These are phyloP conservation scores for Pristionchus arcanus DNA, from an alignment of 2,888 invertebrate genomes.

Conservation along the genomic window DNA sequence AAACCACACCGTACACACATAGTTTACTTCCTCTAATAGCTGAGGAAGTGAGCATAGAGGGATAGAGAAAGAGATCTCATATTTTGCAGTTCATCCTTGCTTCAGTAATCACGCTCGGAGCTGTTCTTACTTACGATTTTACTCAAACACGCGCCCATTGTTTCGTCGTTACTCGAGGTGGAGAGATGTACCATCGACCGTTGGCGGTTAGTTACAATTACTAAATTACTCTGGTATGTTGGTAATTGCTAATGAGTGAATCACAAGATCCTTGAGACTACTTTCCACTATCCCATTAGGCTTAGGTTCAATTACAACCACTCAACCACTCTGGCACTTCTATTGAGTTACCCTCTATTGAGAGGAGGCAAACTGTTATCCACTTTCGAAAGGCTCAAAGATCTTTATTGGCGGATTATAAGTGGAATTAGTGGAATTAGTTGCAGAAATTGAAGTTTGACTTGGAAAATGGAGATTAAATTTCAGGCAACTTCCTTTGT, in stretches of 20 bases:
- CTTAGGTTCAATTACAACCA: no score
- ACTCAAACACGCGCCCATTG: not conserved
- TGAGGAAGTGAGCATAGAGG: no score
- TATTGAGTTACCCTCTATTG: no score
- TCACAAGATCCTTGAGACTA: no score
- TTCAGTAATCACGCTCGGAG: not conserved
- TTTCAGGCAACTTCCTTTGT: slow-evolving; percentile 2
- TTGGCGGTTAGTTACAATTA: not conserved
- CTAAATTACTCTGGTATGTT: no score
- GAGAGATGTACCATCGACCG: slow-evolving; percentile 3
- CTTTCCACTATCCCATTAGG: no score
- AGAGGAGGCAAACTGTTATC: no score
- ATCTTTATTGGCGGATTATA: not conserved
- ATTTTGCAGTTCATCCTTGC: not conserved
- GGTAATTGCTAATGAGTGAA: no score
- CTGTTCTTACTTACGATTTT: not conserved
- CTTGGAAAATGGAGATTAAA: not conserved
- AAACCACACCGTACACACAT: no score
- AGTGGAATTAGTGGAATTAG: not conserved
- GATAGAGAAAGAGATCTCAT: not conserved
- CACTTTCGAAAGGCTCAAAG: not conserved
- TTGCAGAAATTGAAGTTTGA: not conserved
- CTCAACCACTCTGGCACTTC: no score
- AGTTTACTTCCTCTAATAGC: no score
- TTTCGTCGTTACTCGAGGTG: slow-evolving; percentile 18